Percentiles rank a stretch among this genome's conserved stretches.
Conservation (phyloP, 2,113 vertebrate species). For the Tapirus terrestris region DNA sequence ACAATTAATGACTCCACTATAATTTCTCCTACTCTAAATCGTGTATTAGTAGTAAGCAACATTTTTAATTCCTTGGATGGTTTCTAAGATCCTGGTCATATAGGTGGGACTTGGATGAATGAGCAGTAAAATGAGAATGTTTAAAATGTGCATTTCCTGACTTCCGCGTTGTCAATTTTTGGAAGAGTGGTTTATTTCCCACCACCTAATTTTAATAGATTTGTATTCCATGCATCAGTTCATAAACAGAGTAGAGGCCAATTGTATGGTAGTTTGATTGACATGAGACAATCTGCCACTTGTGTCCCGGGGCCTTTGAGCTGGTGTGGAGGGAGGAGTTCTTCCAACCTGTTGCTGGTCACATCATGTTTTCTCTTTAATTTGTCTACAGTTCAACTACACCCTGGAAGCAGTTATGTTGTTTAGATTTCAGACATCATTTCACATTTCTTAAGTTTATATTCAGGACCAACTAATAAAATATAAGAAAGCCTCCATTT, state of each 20-base stretch:
- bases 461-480: neutral
- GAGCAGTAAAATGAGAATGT: conserved; percentile 5
- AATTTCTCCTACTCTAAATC: neutral
- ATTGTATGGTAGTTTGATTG: neutral
- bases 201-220: neutral
- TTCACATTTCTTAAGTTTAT: neutral
- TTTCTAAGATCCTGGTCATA: conserved; percentile 6
- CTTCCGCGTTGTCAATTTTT: neutral
- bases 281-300: neutral
- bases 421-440: neutral
- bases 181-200: neutral
- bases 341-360: neutral
- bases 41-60: neutral
- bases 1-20: neutral
- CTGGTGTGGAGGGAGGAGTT: neutral
- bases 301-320: neutral
- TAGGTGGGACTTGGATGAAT: neutral
- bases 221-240: conserved; percentile 33
- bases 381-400: neutral
- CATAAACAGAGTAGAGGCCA: neutral
- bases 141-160: conserved; percentile 10
- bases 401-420: neutral
- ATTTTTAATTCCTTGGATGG: neutral
- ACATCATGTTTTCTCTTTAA: neutral
- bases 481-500: neutral